phyloP scores from a whole-genome alignment of 2,797 vertebrate genomes.

The Lateolabrax maculatus region DNA sequence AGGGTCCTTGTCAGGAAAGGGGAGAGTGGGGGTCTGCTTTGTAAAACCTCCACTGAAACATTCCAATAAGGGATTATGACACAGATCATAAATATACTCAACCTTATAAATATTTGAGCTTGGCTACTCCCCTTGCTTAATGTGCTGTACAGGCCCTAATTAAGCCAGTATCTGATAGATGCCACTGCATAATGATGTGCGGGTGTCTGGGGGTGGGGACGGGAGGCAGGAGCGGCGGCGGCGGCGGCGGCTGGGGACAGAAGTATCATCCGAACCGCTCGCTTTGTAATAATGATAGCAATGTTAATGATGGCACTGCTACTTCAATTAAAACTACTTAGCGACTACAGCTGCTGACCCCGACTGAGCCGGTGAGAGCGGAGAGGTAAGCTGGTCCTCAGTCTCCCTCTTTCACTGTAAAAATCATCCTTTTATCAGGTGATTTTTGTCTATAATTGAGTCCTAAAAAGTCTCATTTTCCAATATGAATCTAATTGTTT shows the following conservation, averaged over 20 bases:
- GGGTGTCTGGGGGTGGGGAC: slow-evolving; percentile 72
- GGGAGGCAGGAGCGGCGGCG: slow-evolving; percentile 16
- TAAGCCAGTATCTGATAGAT: slow-evolving; percentile 89
- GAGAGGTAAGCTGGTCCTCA: slow-evolving; percentile 26
- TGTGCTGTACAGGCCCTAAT: slow-evolving; percentile 88
- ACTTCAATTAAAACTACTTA: slow-evolving; percentile 81
- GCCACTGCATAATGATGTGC: slow-evolving; percentile 85
- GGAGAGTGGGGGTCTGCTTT: slow-evolving; percentile 49
- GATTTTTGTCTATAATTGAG: not conserved
- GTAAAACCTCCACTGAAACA: slow-evolving; percentile 69
- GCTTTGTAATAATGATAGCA: slow-evolving; percentile 81
- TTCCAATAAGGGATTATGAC: slow-evolving; percentile 84
- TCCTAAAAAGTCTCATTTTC: not conserved
- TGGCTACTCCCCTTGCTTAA: slow-evolving; percentile 86
- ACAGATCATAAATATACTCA: slow-evolving; percentile 89
- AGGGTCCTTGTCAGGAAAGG: not conserved
- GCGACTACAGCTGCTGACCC: slow-evolving; percentile 64
- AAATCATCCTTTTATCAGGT: slow-evolving; percentile 42
- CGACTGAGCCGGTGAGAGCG: slow-evolving; percentile 33
- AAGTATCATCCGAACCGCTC: slow-evolving; percentile 72
- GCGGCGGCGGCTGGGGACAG: slow-evolving; percentile 60
- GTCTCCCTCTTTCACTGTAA: not conserved
- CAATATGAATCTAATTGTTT: slow-evolving; percentile 8
- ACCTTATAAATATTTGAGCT: slow-evolving; percentile 90
- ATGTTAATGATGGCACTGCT: slow-evolving; percentile 76